phyloP scores from a whole-genome alignment of 2,113 vertebrate genomes.

The Todiramphus saurophagus region DNA sequence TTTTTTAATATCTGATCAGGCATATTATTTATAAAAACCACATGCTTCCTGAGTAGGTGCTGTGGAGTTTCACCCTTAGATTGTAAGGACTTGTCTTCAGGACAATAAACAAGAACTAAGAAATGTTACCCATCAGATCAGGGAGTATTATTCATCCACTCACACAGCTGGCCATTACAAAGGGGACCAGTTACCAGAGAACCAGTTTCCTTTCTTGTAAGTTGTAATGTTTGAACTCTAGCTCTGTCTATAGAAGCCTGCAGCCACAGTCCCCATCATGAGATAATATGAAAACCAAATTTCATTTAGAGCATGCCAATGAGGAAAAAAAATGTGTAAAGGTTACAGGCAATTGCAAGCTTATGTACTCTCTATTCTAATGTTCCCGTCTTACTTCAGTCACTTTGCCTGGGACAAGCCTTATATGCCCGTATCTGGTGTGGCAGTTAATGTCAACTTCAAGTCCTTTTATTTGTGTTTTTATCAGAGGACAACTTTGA shows the following conservation, averaged over 20 bases:
- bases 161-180: neutral
- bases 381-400: neutral
- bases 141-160: neutral
- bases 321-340: neutral
- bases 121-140: neutral
- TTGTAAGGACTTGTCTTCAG: neutral
- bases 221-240: neutral
- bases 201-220: neutral
- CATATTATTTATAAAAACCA: neutral
- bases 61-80: neutral
- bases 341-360: neutral
- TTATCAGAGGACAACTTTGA: neutral
- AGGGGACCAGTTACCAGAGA: neutral
- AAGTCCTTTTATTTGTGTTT: neutral
- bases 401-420: neutral
- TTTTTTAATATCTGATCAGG: neutral
- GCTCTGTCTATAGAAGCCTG: neutral
- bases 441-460: neutral
- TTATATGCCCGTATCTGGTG: neutral
- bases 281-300: neutral
- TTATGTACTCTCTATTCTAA: neutral
- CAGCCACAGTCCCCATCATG: neutral
- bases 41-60: neutral
- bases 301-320: neutral
- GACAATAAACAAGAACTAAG: neutral